A percentile compares a stretch with the other conserved stretches of the same genome.
phyloP scores from a whole-genome alignment of 2,113 vertebrate species.

The Epinephelus fuscoguttatus region DNA sequence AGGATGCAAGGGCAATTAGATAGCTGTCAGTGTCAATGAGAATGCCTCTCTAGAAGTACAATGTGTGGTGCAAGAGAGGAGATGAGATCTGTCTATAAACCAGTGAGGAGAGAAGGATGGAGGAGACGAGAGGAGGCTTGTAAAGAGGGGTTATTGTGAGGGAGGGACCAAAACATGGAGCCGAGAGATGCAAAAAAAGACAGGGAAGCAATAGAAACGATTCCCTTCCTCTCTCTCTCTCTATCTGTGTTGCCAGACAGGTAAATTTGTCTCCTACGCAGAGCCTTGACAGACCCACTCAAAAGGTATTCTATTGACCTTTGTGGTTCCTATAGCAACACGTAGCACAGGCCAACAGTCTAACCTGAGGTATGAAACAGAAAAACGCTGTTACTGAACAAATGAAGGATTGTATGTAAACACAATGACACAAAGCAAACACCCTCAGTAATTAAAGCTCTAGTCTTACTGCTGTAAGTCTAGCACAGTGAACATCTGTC shows the following conservation, averaged over 20 bases:
- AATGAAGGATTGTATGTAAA: conserved; percentile 11
- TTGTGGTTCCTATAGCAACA: conserved; percentile 76
- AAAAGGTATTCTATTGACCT: conserved; percentile 58
- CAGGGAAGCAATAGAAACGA: conserved; percentile 5
- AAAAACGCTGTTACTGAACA: conserved; percentile 18
- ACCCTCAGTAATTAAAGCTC: background rate
- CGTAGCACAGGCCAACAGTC: conserved; percentile 35
- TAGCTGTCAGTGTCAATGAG: conserved; percentile 71
- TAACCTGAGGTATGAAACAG: conserved; percentile 29
- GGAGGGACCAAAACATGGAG: background rate
- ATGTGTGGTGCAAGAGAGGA: conserved; percentile 58
- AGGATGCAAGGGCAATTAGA: conserved; percentile 74
- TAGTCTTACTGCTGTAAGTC: background rate
- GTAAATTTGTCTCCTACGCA: conserved; percentile 53
- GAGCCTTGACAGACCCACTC: conserved; percentile 51
- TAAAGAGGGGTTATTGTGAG: conserved; percentile 7
- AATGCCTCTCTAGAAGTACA: conserved; percentile 58
- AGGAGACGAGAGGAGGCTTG: background rate
- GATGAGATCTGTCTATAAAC: conserved; percentile 74
- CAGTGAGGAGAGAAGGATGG: conserved; percentile 34
- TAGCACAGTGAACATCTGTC: background rate
- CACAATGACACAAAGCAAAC: conserved; percentile 14
- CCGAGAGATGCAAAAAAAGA: background rate
- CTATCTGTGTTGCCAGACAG: conserved; percentile 44
- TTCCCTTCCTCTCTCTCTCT: background rate